phyloP scores from a whole-genome alignment of 2,888 invertebrate genomes.

The Tridacna gigas region DNA sequence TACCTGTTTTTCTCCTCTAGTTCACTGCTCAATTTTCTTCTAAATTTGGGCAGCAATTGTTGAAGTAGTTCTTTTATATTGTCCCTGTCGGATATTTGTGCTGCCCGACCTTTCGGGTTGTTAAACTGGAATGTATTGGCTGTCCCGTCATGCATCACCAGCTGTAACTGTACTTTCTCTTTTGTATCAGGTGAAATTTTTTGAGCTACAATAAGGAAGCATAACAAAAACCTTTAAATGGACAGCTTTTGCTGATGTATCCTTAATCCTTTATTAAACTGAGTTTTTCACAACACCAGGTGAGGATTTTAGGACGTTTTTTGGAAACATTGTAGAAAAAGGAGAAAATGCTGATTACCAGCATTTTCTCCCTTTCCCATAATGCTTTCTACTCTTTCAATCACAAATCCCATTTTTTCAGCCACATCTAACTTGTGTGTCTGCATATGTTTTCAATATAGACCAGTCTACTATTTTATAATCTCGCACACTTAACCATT shows the following conservation, averaged over 20 bases:
- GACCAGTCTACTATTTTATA: too few species aligned
- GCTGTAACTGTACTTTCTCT: slow-evolving; percentile 98
- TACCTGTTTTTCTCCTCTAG: slow-evolving; percentile 93
- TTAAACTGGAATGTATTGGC: slow-evolving; percentile 99
- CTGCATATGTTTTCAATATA: too few species aligned
- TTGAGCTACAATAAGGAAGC: slow-evolving; percentile 89
- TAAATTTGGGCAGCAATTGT: slow-evolving; percentile 96
- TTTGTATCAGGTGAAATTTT: slow-evolving; percentile 98
- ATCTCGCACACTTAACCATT: too few species aligned
- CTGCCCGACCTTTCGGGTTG: slow-evolving; percentile 92
- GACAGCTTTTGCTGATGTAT: background rate
- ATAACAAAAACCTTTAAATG: background rate
- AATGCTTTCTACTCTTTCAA: background rate
- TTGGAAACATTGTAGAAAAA: background rate
- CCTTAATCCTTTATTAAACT: background rate
- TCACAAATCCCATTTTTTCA: too few species aligned
- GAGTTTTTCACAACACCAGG: background rate
- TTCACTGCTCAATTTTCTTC: slow-evolving; percentile 95
- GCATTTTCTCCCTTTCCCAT: background rate
- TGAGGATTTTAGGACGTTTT: too few species aligned
- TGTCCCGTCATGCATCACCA: slow-evolving; percentile 96
- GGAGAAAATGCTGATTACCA: slow-evolving; percentile 1
- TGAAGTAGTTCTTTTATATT: slow-evolving; percentile 96
- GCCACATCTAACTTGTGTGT: too few species aligned
- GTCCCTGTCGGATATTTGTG: slow-evolving; percentile 95